These are phyloP conservation scores for Lutjanus erythropterus DNA, from an alignment of 2,113 vertebrate species.

Conservation along the genomic window DNA sequence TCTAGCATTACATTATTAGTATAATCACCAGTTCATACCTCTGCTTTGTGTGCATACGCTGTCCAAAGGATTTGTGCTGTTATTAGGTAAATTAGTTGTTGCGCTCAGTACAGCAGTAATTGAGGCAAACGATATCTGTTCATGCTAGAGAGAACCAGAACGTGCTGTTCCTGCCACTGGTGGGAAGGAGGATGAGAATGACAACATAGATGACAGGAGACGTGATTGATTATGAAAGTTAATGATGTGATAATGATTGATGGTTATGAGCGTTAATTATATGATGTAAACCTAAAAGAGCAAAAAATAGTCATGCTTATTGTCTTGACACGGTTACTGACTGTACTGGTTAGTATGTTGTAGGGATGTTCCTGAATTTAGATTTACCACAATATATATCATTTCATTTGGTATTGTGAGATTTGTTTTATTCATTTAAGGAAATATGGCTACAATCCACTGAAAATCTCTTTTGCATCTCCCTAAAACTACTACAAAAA, in stretches of 20 bases:
- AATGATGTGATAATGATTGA: constrained; percentile 4
- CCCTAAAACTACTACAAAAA: too few species aligned
- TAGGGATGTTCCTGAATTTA: not conserved
- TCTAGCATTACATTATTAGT: constrained; percentile 1
- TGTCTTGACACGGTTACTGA: not conserved
- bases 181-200: not conserved
- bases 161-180: not conserved
- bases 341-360: not conserved
- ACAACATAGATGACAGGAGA: not conserved
- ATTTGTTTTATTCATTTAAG: not conserved
- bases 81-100: constrained; percentile 26
- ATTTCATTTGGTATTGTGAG: not conserved
- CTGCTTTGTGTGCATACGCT: constrained; percentile 23
- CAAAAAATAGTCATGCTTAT: not conserved
- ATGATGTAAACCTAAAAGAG: not conserved
- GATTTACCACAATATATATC: not conserved
- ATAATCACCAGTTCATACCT: constrained; percentile 36
- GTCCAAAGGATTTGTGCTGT: constrained; percentile 24
- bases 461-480: not conserved
- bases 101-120: constrained; percentile 5
- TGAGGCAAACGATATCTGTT: not conserved
- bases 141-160: not conserved
- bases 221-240: not conserved
- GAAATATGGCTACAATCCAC: not conserved
- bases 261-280: not conserved